Evolutionary conservation across 2,797 vertebrate genomes (phyloP).

Genomic region (Sphenodon punctatus): DNA sequence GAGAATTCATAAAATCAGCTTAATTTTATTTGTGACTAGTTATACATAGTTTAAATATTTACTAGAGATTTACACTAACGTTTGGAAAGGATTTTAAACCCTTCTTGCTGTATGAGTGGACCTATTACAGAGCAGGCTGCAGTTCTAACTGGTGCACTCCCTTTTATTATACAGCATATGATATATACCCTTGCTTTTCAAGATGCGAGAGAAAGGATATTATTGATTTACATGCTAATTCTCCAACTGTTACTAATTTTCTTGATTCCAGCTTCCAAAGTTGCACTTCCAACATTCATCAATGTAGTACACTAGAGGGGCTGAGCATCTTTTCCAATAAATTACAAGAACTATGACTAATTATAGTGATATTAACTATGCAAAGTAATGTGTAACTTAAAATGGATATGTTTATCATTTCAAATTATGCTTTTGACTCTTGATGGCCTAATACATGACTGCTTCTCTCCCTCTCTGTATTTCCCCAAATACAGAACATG

Average conservation of each 20-base stretch:
- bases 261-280: slow-evolving; percentile 82
- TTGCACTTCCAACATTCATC: slow-evolving; percentile 82
- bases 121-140: slow-evolving; percentile 45
- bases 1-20: slow-evolving; percentile 82
- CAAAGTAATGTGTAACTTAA: slow-evolving; percentile 84
- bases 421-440: slow-evolving; percentile 80
- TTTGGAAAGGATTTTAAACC: slow-evolving; percentile 75
- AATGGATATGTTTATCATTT: slow-evolving; percentile 84
- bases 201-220: slow-evolving; percentile 74
- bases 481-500: slow-evolving; percentile 38
- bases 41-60: slow-evolving; percentile 83
- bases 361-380: slow-evolving; percentile 85
- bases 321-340: slow-evolving; percentile 84
- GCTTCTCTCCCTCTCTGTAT: slow-evolving; percentile 45
- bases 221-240: slow-evolving; percentile 84
- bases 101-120: slow-evolving; percentile 57
- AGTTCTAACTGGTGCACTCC: slow-evolving; percentile 52
- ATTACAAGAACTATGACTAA: slow-evolving; percentile 86
- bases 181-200: slow-evolving; percentile 63
- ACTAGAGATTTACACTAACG: slow-evolving; percentile 77
- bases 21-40: slow-evolving; percentile 85
- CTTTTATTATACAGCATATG: slow-evolving; percentile 42
- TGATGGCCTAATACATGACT: slow-evolving; percentile 73
- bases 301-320: slow-evolving; percentile 80
- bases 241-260: slow-evolving; percentile 85